Base-by-base conservation (phyloP, 1,140 invertebrate species). In the Calosoma granatense region DNA sequence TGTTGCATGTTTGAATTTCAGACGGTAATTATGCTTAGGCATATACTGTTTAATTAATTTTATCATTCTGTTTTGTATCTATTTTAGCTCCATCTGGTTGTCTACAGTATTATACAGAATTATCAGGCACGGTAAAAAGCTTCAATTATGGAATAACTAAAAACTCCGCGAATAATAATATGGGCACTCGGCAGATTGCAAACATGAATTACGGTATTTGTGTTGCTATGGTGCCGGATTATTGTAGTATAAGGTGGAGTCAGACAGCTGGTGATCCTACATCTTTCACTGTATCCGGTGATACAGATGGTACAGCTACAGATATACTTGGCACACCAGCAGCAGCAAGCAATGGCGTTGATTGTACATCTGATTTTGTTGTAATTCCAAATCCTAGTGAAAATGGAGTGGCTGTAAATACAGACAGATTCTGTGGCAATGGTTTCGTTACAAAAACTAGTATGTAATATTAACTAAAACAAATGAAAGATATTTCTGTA, bases 131-230 rank as follows among this genome's bases (percentile, higher is more conserved):
- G 0, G 81, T 91, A 14, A 79, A 71, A 26, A 88, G 87, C 67
- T 92, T 92, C 60, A 91, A 90, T 68, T 89, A 85, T 65, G 83
- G 78, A 4, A 76, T 77, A 2, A 72, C 77, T 12, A 73, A 79
- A 11, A 84, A 60, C 55, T 59, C 60, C 22, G 6, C 63, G 15
- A 66, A 69, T 52, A 61, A 67, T 11, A 62, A 70, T 51, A 62
- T 71, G 57, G 87, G 86, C 26, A 87, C 85, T 0, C 70, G 87
- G 58, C 81, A 90, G 72, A 72, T 90, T 21, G 81, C 77, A 1
- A 86, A 87, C 67, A 74, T 85, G 51, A 83, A 84, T 66, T 92
- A 92, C 66, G 86, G 87, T 1, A 79, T 86, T 43, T 88, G 86
- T 64, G 74, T 87, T 19, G 72, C 78, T 63, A 84, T 83, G 76